Evolutionary conservation across 2,113 vertebrate genomes (phyloP), one percentile per base, ranked within the genome.

Genomic region (Silurus asotus): DNA sequence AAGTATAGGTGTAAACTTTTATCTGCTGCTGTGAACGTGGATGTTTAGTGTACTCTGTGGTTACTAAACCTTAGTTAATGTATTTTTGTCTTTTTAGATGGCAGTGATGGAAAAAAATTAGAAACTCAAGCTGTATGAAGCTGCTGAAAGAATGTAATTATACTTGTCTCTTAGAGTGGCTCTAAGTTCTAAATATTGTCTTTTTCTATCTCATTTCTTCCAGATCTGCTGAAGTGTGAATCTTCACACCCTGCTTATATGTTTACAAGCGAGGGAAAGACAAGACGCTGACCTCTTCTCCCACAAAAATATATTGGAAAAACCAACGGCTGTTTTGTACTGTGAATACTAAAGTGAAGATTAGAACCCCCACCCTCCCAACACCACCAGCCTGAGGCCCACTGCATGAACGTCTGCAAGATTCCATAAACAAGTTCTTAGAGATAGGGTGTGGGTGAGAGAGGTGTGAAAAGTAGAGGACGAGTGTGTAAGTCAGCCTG

Each of bases 161-260:
- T 19, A 23, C 48, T 75, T 13, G 4, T 6, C 53, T 78, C 17
- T 58, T 10, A 80, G 79, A 79, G 37, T 69, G 61, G 15, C 48
- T 20, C 6, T 14, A 37, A 55, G 14, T 64, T 53, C 20, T 88
- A 86, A 89, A 88, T 79, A n/a, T 62, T 37, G 37, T 37, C 37
- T 37, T 82, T 86, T 86, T 91, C 17, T 86, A 13, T 90, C 9
- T 53, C 49, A 19, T 56, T 48, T 88, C 37, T 84, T 82, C 56
- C 91, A 94, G 93, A 87, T 89, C 70, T 45, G 17, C 69, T 88
- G 55, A 84, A 86, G 64, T 84, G 85, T 61, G 84, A 86, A 72
- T 76, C 53, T 88, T 80, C 51, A 75, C 59, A 58, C 23, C 19
- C 45, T 13, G 25, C 65, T 74, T 67, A 70, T 62, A 14, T 58